Base-by-base conservation (phyloP, 1,140 invertebrate species). In the Drosophila obscura region DNA sequence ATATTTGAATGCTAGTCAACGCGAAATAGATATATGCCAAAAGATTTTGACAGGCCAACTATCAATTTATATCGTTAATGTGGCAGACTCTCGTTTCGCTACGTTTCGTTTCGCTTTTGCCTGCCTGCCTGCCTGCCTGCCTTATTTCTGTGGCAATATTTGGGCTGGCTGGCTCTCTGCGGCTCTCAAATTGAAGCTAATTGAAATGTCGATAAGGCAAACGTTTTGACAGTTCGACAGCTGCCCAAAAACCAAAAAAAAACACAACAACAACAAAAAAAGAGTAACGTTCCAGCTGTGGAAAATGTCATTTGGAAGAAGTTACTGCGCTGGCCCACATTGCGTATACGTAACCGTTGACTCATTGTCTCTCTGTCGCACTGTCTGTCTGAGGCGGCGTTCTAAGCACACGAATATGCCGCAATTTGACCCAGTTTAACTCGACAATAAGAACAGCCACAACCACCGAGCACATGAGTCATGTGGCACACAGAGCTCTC, bases 121-220 rank as follows among this genome's bases (percentile, higher is more conserved):
- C 31, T 28, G 24, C 35, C 49, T 68, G 31, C 45, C 31, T 28
- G 31, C 45, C 31, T 28, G 31, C 45, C 31, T 28, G 24, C 35
- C 49, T 68, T 52, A 46, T 67, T 58, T 52, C 50, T 46, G 11
- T 50, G 24, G 39, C 51, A 43, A 39, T 11, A 39, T 13, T 39
- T 1, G 35, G 31, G 9, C 28, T 35, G 31, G n/a, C 13, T 55
- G 15, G 35, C 31, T 58, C 28, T 46, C 60, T 76, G 72, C 57
- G 74, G 71, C 82, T 75, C 55, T 75, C 55, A 60, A 66, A 82
- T 65, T 66, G 75, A 59, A 67, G 71, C 75, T 87, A 87, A 87
- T 87, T 87, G 82, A 87, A 87, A 66, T 87, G 82, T 87, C 83
- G 82, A 87, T 87, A 87, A 88, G 75, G 66, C 66, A 76, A 67